Percentiles rank a stretch among this genome's conserved stretches.
Evolutionary conservation across 2,888 invertebrate genomes (phyloP).

Genomic region (Myopa testacea): DNA sequence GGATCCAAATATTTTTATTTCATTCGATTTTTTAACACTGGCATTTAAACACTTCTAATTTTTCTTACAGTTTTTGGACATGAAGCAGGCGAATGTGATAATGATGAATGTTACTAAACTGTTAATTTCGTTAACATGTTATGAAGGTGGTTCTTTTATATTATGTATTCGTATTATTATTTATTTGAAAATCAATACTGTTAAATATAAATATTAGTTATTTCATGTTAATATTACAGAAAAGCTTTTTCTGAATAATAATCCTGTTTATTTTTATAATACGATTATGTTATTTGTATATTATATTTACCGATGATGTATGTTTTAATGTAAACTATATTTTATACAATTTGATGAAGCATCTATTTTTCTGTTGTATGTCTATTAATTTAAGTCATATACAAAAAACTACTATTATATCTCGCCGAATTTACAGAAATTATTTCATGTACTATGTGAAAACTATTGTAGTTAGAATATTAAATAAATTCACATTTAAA

Average conservation of each 20-base stretch:
- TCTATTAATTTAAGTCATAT: not conserved
- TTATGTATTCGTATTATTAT: no score
- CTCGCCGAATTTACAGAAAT: conserved; percentile 9
- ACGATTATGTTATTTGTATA: not conserved
- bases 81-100: conserved; percentile 86
- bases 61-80: conserved; percentile 84
- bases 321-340: not conserved
- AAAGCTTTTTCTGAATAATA: not conserved
- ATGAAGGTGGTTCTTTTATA: no score
- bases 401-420: not conserved
- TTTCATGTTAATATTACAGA: not conserved
- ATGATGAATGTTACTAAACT: conserved; percentile 76
- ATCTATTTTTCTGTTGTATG: not conserved
- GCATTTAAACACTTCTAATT: not conserved
- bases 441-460: conserved; percentile 22
- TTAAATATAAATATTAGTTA: not conserved
- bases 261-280: not conserved
- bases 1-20: not conserved
- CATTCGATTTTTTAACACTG: not conserved
- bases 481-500: conserved; percentile 20
- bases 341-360: conserved; percentile 5
- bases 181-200: no score
- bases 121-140: conserved; percentile 43
- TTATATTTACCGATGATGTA: not conserved
- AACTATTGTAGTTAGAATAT: conserved; percentile 9